Base-by-base conservation (phyloP, 2,888 invertebrate genomes). In the Drosophila pseudotakahashii region DNA sequence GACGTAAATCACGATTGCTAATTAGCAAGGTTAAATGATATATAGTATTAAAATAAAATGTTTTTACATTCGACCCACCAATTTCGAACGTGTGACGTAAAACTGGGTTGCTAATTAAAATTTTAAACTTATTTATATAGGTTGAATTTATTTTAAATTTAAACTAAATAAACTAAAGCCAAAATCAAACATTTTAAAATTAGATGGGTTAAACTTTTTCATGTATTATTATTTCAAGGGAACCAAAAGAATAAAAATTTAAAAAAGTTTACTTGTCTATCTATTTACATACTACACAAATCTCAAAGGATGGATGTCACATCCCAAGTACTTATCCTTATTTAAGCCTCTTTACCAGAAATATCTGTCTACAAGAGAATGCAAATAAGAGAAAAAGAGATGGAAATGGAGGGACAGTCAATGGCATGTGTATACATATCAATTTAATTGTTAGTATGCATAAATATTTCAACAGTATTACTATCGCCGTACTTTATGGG, bases 381-480 rank as follows among this genome's bases (percentile, higher is more conserved):
- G 14, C 9, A 48, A 44, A 48, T 52, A 53, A 5, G 11, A 19
- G 5, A 14, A 42, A 19, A 30, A 13, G 26, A 23, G 3, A 26
- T 26, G 44, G n/a, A 7, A 26, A 48, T 34, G 16, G 26, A 41
- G 23, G n/a, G 26, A 26, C 37, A 34, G 6, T 26, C 39, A 32
- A 19, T 41, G 36, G 13, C 19, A 16, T 41, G 19, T 61, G 39
- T 19, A 32, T 52, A 48, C 50, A 69, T 53, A 57, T 72, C 48
- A 62, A 58, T 70, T 45, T 67, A 67, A 63, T 58, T 60, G 59
- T 62, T 57, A 62, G 66, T 72, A 58, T 71, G 59, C 59, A 72
- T 72, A 72, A 73, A 73, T 73, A 72, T 59, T 52, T 73, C 63
- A 71, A 71, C 54, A 54, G 54, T 55, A 55, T 55, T 54, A 66